Evolutionary conservation across 2,888 invertebrate species (phyloP).

Genomic region (Polydrusus pterygomalis): DNA sequence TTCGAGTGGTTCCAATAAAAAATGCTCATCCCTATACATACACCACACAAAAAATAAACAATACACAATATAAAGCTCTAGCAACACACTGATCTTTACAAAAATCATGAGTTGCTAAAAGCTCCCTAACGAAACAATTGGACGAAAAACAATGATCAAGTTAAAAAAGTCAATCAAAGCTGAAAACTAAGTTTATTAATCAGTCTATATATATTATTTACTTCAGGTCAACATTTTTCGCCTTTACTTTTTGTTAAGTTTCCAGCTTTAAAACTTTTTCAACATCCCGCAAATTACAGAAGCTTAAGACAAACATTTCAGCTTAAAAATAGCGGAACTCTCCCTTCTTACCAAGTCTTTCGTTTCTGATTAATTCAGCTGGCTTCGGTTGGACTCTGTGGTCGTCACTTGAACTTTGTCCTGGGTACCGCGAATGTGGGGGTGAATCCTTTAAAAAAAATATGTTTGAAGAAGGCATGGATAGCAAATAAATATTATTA

Average conservation of each 20-base stretch:
- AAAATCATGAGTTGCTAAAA: conserved; percentile 3
- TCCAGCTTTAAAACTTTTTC: conserved; percentile 2
- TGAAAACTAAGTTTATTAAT: background rate
- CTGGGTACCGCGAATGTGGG: conserved; percentile 67
- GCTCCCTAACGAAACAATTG: conserved; percentile 15
- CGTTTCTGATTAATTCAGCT: conserved; percentile 90
- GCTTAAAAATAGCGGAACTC: conserved; percentile 90
- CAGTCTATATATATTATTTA: conserved; percentile 12
- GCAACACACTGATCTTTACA: conserved; percentile 1
- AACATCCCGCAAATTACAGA: conserved; percentile 27
- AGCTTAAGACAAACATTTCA: conserved; percentile 19
- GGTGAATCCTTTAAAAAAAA: conserved; percentile 70
- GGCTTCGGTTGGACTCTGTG: conserved; percentile 73
- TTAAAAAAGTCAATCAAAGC: conserved; percentile 18
- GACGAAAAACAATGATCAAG: background rate
- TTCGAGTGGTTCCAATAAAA: background rate
- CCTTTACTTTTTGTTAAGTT: background rate
- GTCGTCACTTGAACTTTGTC: conserved; percentile 72
- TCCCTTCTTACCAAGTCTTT: conserved; percentile 94
- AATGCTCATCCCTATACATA: background rate
- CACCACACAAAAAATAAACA: conserved; percentile 3
- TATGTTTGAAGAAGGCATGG: background rate
- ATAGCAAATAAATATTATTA: too few relatives aligned
- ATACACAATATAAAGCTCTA: conserved; percentile 11
- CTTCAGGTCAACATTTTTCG: conserved; percentile 1